Base-by-base conservation (phyloP, 2,888 invertebrate genomes). In the Romanomermis culicivorax region DNA sequence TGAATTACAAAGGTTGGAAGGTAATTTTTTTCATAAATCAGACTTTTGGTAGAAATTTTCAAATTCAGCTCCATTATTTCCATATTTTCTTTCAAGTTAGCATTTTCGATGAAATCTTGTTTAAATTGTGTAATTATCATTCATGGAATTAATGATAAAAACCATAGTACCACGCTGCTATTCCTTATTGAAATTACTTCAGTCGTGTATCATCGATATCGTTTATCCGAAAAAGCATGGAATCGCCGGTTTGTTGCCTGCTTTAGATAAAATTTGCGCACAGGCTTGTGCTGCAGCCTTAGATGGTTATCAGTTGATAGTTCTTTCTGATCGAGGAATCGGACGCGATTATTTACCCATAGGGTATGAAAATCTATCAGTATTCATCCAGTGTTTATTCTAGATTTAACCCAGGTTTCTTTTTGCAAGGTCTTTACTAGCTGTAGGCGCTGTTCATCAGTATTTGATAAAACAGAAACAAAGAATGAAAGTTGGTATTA, bases 401-500 rank as follows among this genome's bases (percentile, higher is more conserved):
- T n/a, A n/a, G 7, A 23, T 11, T 23, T 47, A 47, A 47, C 24
- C 20, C 4, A 24, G 23, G 14, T 36, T 78, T 36, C 36, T 23
- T 23, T 11, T n/a, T 60, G 62, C 81, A 58, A 86, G 87, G 65
- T 64, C 83, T 25, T 73, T 91, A 57, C 72, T 93, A 57, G 83
- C 85, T 1, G 74, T 89, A 53, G 91, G 97, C 49, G 87, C 88
- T 23, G 82, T 87, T 1, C 95, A 97, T 72, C 95, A 97, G 69
- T 81, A 87, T 69, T 72, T 97, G 63, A 93, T 97, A 64, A 86
- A 88, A 69, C 83, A 85, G 29, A 79, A 93, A 42, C 83, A 87
- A 63, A 79, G 97, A 53, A 91, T 93, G 87, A 91, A 89, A 70
- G 85, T 89, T 25, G 89, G 86, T 48, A 74, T 95, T 55, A 78